phyloP scores from a whole-genome alignment of 2,888 invertebrate genomes.

The Oxystoma pomonae region DNA sequence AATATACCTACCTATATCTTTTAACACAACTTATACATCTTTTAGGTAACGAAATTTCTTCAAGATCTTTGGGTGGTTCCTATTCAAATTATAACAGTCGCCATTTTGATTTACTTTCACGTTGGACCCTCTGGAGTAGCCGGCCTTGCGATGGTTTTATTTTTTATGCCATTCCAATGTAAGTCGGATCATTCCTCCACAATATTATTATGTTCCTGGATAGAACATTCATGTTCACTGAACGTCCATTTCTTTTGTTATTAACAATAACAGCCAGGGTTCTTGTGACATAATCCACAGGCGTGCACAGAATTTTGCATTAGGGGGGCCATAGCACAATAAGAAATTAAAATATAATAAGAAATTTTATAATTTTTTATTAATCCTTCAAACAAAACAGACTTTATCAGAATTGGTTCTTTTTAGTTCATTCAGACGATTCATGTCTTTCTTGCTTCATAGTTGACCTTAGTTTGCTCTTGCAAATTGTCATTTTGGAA shows the following conservation, averaged over 20 bases:
- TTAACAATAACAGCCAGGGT: background rate
- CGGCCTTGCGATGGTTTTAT: conserved; percentile 43
- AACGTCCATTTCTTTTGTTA: background rate
- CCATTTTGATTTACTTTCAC: conserved; percentile 49
- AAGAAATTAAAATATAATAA: too few species aligned
- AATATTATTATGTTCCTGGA: too few species aligned
- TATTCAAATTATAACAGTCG: conserved; percentile 53
- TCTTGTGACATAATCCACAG: background rate
- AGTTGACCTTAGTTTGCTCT: too few species aligned
- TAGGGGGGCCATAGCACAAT: too few species aligned
- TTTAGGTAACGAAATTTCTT: conserved; percentile 68
- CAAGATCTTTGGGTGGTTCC: conserved; percentile 78
- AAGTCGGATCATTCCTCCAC: conserved; percentile 29
- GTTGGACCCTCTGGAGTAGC: conserved; percentile 43
- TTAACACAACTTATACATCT: too few species aligned
- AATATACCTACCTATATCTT: too few species aligned
- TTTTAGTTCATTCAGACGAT: too few species aligned
- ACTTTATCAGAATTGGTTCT: too few species aligned
- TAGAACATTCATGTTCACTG: background rate
- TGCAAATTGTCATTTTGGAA: too few species aligned
- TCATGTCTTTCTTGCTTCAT: too few species aligned
- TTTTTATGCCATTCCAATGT: conserved; percentile 40
- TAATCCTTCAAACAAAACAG: too few species aligned
- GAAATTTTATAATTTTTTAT: too few species aligned
- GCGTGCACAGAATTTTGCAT: background rate